phyloP scores from a whole-genome alignment of 1,140 invertebrate species.

The Drosophila lowei region DNA sequence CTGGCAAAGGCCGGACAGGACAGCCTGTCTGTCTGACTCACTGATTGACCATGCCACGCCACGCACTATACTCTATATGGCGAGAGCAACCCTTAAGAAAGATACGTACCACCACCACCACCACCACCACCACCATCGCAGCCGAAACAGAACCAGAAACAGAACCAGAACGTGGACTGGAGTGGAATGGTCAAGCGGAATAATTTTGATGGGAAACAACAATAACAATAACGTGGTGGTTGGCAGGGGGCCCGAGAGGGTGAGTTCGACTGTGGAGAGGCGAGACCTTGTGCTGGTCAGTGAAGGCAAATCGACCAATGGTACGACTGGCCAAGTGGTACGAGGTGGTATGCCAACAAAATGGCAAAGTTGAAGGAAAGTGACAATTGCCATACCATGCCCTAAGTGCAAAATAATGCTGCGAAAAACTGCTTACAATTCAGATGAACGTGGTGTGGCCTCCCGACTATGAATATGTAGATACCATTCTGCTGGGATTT shows the following conservation, averaged over 20 bases:
- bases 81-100: constrained; percentile 44
- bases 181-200: constrained; percentile 56
- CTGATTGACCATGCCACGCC: constrained; percentile 39
- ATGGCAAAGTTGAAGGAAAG: constrained; percentile 41
- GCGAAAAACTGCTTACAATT: constrained; percentile 15
- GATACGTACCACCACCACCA: constrained; percentile 23
- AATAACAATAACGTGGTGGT: constrained; percentile 23
- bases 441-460: not conserved
- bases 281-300: constrained; percentile 67
- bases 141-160: constrained; percentile 6
- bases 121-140: constrained; percentile 3
- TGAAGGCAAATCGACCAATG: constrained; percentile 57
- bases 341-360: constrained; percentile 21
- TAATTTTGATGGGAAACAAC: constrained; percentile 37
- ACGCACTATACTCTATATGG: constrained; percentile 1
- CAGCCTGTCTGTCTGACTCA: constrained; percentile 23
- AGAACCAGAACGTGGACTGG: not conserved
- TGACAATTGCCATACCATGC: not conserved
- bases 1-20: constrained; percentile 10
- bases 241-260: constrained; percentile 7
- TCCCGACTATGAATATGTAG: not conserved
- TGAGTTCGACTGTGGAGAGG: constrained; percentile 1
- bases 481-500: too few species aligned
- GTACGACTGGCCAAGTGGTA: constrained; percentile 16
- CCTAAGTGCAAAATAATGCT: constrained; percentile 49